Evolutionary conservation across 2,797 vertebrate species (phyloP).

Genomic region (Pseudomugil tenellus): DNA sequence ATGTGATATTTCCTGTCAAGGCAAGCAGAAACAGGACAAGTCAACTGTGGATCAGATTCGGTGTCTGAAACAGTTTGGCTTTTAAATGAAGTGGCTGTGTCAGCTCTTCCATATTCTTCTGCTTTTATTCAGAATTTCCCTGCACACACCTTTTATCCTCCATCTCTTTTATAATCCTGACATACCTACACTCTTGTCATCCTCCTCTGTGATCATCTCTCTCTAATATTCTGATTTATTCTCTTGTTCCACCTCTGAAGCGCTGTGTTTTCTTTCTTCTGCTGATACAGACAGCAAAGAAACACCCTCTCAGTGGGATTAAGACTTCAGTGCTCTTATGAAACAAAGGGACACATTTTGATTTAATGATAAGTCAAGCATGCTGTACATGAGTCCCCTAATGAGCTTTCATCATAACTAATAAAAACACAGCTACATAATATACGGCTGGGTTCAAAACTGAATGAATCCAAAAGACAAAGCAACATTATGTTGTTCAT

Average conservation of each 20-base stretch:
- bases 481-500: neutral
- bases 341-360: slow-evolving; percentile 22
- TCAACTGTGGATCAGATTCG: neutral
- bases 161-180: slow-evolving; percentile 41
- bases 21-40: too few relatives aligned
- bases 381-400: slow-evolving; percentile 5
- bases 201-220: slow-evolving; percentile 30
- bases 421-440: slow-evolving; percentile 18
- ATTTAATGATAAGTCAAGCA: slow-evolving; percentile 25
- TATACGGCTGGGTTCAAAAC: neutral
- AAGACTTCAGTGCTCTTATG: slow-evolving; percentile 11
- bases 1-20: too few relatives aligned
- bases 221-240: slow-evolving; percentile 46
- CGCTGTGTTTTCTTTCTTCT: slow-evolving; percentile 39
- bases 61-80: slow-evolving; percentile 31
- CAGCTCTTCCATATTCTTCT: slow-evolving; percentile 33
- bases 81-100: slow-evolving; percentile 34
- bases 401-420: slow-evolving; percentile 15
- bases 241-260: slow-evolving; percentile 28
- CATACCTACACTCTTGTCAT: slow-evolving; percentile 26
- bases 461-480: neutral
- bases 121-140: slow-evolving; percentile 26
- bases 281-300: slow-evolving; percentile 6
- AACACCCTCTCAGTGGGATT: neutral
- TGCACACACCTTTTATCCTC: slow-evolving; percentile 4